phyloP scores from a whole-genome alignment of 2,888 invertebrate genomes.

The Sthenelais limicola region DNA sequence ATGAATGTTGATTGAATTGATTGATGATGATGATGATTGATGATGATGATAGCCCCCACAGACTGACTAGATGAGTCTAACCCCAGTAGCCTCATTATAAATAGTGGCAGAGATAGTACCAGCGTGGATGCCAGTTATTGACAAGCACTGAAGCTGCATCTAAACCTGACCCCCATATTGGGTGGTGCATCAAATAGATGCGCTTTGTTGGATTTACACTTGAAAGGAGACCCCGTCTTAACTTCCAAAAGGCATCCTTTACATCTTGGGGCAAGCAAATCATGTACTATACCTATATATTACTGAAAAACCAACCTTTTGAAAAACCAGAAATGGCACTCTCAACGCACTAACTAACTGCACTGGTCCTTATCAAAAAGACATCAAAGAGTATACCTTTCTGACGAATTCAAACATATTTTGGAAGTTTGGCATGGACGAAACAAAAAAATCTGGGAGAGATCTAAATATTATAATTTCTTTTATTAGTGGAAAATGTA shows the following conservation, averaged over 20 bases:
- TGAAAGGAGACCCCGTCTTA: conserved; percentile 32
- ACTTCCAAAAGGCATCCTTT: conserved; percentile 39
- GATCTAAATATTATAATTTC: conserved; percentile 28
- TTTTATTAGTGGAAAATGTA: conserved; percentile 23
- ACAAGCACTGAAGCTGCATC: conserved; percentile 16
- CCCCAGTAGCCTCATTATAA: conserved; percentile 32
- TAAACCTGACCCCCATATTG: conserved; percentile 32
- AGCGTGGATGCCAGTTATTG: conserved; percentile 22
- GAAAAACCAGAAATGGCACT: conserved; percentile 21
- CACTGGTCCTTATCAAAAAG: conserved; percentile 32
- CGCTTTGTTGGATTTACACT: conserved; percentile 35
- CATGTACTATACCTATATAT: too few species aligned
- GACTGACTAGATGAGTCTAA: conserved; percentile 22
- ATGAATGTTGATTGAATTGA: too few species aligned
- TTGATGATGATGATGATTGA: too few species aligned
- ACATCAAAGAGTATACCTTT: conserved; percentile 25
- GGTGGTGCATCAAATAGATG: conserved; percentile 33
- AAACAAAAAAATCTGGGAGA: conserved; percentile 19
- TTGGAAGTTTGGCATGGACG: conserved; percentile 40
- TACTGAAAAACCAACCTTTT: too few species aligned
- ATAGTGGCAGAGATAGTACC: conserved; percentile 32
- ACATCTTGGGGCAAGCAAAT: conserved; percentile 23
- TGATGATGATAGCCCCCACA: conserved; percentile 33
- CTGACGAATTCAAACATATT: conserved; percentile 12
- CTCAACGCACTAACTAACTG: conserved; percentile 13